Percentiles rank a stretch among this genome's conserved stretches.
phyloP scores from a whole-genome alignment of 2,888 invertebrate genomes.

The Cylloceria caligata region DNA sequence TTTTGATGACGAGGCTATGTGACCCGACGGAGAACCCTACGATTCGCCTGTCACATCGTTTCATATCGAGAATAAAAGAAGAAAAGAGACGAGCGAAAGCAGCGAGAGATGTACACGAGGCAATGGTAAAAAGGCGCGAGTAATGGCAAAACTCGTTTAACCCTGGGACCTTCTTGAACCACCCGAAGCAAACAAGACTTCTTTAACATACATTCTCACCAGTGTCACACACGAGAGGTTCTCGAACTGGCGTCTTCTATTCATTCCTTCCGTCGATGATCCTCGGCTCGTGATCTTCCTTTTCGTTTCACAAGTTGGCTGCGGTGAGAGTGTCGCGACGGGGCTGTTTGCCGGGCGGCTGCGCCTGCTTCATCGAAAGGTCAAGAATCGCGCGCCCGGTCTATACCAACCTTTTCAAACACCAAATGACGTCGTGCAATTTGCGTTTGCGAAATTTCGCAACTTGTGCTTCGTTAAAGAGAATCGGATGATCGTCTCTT shows the following conservation, averaged over 20 bases:
- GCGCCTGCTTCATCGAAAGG: conserved; percentile 35
- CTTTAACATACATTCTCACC: background rate
- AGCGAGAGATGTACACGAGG: conserved; percentile 4
- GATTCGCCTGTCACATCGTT: conserved; percentile 74
- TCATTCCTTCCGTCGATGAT: conserved; percentile 32
- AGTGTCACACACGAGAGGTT: background rate
- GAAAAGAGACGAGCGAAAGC: conserved; percentile 16
- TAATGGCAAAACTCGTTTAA: conserved; percentile 70
- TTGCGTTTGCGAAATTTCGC: conserved; percentile 46
- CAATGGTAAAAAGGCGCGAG: conserved; percentile 44
- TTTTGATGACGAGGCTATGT: background rate
- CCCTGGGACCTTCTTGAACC: conserved; percentile 40
- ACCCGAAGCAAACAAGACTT: conserved; percentile 6
- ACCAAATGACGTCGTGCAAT: background rate
- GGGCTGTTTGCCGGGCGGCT: background rate
- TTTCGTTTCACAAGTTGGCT: background rate
- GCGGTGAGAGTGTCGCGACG: background rate
- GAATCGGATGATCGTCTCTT: too few species aligned
- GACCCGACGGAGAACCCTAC: conserved; percentile 62
- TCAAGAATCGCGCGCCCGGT: conserved; percentile 41
- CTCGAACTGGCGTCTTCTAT: background rate
- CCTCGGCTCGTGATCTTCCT: too few species aligned
- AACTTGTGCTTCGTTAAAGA: background rate
- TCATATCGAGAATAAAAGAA: conserved; percentile 68
- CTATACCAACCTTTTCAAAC: conserved; percentile 53